phyloP scores from a whole-genome alignment of 2,888 invertebrate species.

The Apamea monoglypha region DNA sequence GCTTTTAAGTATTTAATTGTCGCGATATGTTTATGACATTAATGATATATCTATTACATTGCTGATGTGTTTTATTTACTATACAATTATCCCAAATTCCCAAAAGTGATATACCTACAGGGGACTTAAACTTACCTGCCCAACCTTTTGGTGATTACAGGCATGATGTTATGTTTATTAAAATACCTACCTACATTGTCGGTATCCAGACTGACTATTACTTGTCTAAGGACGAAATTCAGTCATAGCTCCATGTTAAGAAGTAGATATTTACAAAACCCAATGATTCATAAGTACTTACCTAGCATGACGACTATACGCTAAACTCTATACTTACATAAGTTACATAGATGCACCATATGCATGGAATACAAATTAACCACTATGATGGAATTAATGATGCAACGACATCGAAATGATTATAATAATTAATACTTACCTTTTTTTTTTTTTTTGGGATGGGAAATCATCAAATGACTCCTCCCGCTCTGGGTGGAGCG shows the following conservation, averaged over 20 bases:
- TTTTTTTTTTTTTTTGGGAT: no score
- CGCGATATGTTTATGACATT: constrained; percentile 69
- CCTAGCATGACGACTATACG: neutral
- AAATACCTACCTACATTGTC: neutral
- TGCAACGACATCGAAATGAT: constrained; percentile 8
- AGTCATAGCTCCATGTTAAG: neutral
- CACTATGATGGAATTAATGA: constrained; percentile 13
- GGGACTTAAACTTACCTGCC: neutral
- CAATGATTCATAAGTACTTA: neutral
- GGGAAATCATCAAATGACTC: no score
- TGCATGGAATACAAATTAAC: constrained; percentile 11
- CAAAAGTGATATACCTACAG: neutral
- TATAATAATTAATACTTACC: constrained; percentile 18
- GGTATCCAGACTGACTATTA: no score
- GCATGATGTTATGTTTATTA: neutral
- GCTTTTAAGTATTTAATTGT: constrained; percentile 62
- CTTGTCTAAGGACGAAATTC: neutral
- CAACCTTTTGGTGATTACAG: neutral
- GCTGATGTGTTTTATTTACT: constrained; percentile 73
- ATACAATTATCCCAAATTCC: neutral
- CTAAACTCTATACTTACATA: neutral
- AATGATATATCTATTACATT: constrained; percentile 71
- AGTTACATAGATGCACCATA: neutral
- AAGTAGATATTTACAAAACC: neutral
- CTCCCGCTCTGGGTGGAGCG: no score